These are phyloP conservation scores for Sphaerophoria taeniata DNA, from an alignment of 2,888 invertebrate species.

Conservation along the genomic window DNA sequence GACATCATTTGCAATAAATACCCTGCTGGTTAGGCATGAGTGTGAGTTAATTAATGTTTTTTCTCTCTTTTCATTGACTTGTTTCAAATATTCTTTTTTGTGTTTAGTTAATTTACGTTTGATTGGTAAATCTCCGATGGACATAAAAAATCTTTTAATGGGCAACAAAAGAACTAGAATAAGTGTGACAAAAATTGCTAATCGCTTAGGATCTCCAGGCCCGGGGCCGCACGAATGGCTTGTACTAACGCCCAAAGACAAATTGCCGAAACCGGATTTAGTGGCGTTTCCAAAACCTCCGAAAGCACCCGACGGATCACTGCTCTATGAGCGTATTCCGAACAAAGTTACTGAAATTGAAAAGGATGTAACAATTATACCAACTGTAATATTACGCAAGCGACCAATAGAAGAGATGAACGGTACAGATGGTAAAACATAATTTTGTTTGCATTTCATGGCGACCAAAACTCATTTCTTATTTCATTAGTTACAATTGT, in stretches of 20 bases:
- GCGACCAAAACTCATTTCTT: background rate
- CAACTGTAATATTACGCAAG: constrained; percentile 88
- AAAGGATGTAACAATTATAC: constrained; percentile 86
- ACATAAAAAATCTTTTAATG: constrained; percentile 85
- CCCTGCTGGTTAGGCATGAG: constrained; percentile 93
- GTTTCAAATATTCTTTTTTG: background rate
- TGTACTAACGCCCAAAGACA: constrained; percentile 83
- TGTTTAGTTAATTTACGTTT: constrained; percentile 85
- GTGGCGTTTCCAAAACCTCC: constrained; percentile 96
- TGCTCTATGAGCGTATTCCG: constrained; percentile 93
- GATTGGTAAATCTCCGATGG: constrained; percentile 84
- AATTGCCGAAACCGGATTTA: constrained; percentile 91
- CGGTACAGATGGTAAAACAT: constrained; percentile 80
- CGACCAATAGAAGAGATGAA: constrained; percentile 93
- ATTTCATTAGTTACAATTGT: constrained; percentile 79
- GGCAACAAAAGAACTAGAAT: constrained; percentile 86
- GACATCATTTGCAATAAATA: constrained; percentile 91
- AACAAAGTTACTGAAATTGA: constrained; percentile 88
- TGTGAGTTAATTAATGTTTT: constrained; percentile 85
- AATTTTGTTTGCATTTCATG: background rate
- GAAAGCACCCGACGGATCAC: constrained; percentile 93
- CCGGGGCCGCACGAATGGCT: constrained; percentile 84
- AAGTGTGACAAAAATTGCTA: constrained; percentile 89
- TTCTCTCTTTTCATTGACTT: background rate
- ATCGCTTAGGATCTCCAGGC: constrained; percentile 87